Conservation (phyloP, 2,888 invertebrate species). For the Acronicta alni region DNA sequence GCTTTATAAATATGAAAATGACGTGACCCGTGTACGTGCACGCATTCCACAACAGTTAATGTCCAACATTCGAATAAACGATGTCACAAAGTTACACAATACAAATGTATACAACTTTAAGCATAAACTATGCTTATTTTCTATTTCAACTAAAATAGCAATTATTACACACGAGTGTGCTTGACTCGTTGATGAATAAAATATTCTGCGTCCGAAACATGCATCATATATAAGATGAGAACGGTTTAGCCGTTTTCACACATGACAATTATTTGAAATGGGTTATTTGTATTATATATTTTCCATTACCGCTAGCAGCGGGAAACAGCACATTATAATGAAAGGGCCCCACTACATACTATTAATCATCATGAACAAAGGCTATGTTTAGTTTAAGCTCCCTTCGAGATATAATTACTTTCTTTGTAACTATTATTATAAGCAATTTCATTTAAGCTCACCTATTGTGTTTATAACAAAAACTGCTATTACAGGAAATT, state of each 20-base stretch:
- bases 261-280: slow-evolving; percentile 54
- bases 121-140: slow-evolving; percentile 41
- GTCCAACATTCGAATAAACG: slow-evolving; percentile 31
- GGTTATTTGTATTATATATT: slow-evolving; percentile 60
- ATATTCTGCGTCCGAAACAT: slow-evolving; percentile 28
- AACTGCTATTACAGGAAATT: slow-evolving; percentile 53
- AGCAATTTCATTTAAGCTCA: slow-evolving; percentile 48
- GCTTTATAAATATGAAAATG: slow-evolving; percentile 34
- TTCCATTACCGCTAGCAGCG: slow-evolving; percentile 59
- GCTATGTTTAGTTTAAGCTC: slow-evolving; percentile 62
- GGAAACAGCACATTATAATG: slow-evolving; percentile 58
- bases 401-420: slow-evolving; percentile 65
- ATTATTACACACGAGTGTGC: slow-evolving; percentile 31
- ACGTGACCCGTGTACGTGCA: slow-evolving; percentile 11
- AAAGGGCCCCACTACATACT: slow-evolving; percentile 58
- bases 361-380: slow-evolving; percentile 69
- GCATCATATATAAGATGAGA: slow-evolving; percentile 35
- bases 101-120: slow-evolving; percentile 33
- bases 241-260: slow-evolving; percentile 30
- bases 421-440: slow-evolving; percentile 56
- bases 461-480: slow-evolving; percentile 42
- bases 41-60: slow-evolving; percentile 30
- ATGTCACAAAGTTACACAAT: slow-evolving; percentile 37
- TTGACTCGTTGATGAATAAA: slow-evolving; percentile 26
- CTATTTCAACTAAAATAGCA: slow-evolving; percentile 43